Conservation (phyloP, 1,140 invertebrate genomes). For the Drosophila aff. region DNA sequence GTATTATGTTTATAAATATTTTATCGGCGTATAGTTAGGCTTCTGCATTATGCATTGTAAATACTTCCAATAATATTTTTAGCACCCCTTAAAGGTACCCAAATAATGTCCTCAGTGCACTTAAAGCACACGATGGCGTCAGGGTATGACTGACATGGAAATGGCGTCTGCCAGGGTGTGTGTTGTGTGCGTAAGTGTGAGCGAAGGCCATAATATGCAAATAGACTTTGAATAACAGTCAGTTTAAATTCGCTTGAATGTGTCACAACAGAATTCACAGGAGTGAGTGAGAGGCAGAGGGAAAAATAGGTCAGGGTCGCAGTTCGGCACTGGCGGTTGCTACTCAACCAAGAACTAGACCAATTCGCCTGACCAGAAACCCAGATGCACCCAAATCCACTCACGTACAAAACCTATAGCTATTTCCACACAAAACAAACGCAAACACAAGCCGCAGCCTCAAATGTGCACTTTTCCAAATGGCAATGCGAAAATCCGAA, state of each 20-base stretch:
- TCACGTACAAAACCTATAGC: slow-evolving; percentile 62
- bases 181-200: slow-evolving; percentile 1
- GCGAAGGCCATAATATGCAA: slow-evolving; percentile 58
- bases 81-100: not conserved
- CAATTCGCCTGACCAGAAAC: slow-evolving; percentile 37
- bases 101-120: slow-evolving; percentile 4
- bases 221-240: slow-evolving; percentile 34
- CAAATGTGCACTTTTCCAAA: slow-evolving; percentile 70
- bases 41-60: not conserved
- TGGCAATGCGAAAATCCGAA: slow-evolving; percentile 30
- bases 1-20: not conserved
- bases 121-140: slow-evolving; percentile 1
- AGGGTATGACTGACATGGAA: slow-evolving; percentile 24
- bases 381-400: slow-evolving; percentile 57
- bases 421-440: slow-evolving; percentile 58
- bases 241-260: slow-evolving; percentile 63
- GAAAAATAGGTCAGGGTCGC: slow-evolving; percentile 64
- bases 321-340: slow-evolving; percentile 1
- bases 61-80: not conserved
- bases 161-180: slow-evolving; percentile 9
- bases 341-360: slow-evolving; percentile 47
- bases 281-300: not conserved
- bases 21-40: no score
- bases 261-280: slow-evolving; percentile 5
- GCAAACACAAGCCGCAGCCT: slow-evolving; percentile 39